Evolutionary conservation across 1,140 invertebrate species (phyloP), one percentile per base, ranked within the genome.

Genomic region (Hypothenemus hampei): DNA sequence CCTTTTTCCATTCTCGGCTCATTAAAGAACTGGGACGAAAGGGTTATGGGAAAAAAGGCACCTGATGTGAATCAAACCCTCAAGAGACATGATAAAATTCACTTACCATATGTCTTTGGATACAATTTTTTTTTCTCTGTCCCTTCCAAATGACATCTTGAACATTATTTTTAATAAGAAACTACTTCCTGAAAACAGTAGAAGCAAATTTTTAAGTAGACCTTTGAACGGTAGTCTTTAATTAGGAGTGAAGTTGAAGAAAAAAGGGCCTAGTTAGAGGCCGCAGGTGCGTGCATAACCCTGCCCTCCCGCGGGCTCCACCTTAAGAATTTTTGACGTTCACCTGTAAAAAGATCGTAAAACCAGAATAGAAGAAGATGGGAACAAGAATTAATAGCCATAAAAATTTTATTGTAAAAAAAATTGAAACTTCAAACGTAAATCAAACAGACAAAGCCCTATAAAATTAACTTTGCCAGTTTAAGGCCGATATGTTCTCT

Each of bases 41-140:
- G 54, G 54, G 54, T 49, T 57, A 57, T 57, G 54, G 54, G 54
- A 57, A 57, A 57, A 57, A 43, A 33, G 54, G 45, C 54, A 49
- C 54, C 54, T 57, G 54, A 57, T 57, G 45, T 46, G 24, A 57
- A 48, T 23, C 37, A 19, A 16, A n/a, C n/a, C 43, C 44, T 37
- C 18, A 46, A 24, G 37, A 46, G 33, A 39, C n/a, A n/a, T n/a
- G 22, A 48, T 46, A 31, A 47, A 47, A 21, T 49, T 53, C 45
- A 47, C 29, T 43, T 43, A 23, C 21, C 40, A 20, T 43, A 21
- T 43, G 21, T 10, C 18, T 21, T 23, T 43, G 8, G 3, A 37
- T 37, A 15, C 7, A 37, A n/a, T 8, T n/a, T n/a, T n/a, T n/a
- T n/a, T n/a, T n/a, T n/a, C n/a, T n/a, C n/a, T n/a, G n/a, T n/a